These are phyloP conservation scores for Chaenogobius annularis DNA, from an alignment of 2,113 vertebrate species.

Conservation along the genomic window DNA sequence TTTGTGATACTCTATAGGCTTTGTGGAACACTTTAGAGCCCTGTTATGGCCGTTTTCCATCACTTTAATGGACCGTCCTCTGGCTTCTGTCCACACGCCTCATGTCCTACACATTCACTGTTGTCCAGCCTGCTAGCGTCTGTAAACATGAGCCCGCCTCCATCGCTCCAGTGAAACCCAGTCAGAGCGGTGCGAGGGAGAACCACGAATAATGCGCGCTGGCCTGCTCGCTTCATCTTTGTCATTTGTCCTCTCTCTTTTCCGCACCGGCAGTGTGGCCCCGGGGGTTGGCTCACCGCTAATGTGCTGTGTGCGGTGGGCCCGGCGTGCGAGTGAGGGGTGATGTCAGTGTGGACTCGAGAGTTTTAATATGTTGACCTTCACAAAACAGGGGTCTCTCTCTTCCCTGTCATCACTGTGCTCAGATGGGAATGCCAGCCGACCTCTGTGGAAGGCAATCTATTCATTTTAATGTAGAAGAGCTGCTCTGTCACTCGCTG, in stretches of 20 bases:
- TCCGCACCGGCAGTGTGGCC: constrained; percentile 45
- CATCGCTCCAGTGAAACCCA: constrained; percentile 4
- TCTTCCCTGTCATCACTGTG: neutral
- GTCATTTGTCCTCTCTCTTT: constrained; percentile 17
- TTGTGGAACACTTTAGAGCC: neutral
- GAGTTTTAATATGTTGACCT: neutral
- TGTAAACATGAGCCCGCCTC: neutral
- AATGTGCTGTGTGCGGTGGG: constrained; percentile 54
- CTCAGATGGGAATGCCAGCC: neutral
- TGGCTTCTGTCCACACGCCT: neutral
- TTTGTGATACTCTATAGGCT: neutral
- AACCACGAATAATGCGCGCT: constrained; percentile 55
- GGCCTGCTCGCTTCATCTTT: constrained; percentile 43
- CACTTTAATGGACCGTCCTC: neutral
- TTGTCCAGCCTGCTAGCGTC: neutral
- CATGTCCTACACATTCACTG: neutral
- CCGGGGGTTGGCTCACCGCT: constrained; percentile 51
- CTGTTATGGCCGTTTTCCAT: neutral
- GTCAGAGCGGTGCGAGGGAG: constrained; percentile 14
- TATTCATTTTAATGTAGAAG: too few species aligned
- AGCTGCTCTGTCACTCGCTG: too few species aligned
- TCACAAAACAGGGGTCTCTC: neutral
- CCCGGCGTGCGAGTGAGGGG: constrained; percentile 26
- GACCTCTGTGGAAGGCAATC: too few species aligned
- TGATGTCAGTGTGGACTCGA: constrained; percentile 20